Evolutionary conservation across 2,797 vertebrate genomes (phyloP).

Genomic region (Gymnothorax reevesii): DNA sequence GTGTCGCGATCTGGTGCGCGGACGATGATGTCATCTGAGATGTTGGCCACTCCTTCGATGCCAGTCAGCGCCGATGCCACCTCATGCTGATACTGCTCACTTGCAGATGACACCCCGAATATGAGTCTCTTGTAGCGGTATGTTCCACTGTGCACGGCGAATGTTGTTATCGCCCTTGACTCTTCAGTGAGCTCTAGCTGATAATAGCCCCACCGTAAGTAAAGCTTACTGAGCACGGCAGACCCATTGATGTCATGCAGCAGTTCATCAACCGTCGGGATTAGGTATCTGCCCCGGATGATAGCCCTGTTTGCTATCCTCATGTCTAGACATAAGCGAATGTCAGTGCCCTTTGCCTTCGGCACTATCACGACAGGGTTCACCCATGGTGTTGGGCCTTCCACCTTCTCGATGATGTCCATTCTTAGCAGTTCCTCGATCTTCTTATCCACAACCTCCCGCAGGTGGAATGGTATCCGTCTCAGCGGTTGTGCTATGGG

Average conservation of each 20-base stretch:
- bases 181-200: background rate
- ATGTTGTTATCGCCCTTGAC: conserved; percentile 5
- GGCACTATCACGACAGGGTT: too few relatives aligned
- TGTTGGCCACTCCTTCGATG: conserved; percentile 23
- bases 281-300: too few relatives aligned
- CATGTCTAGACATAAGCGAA: background rate
- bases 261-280: too few relatives aligned
- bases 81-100: background rate
- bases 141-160: background rate
- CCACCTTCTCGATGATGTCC: too few relatives aligned
- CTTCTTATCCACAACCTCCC: too few relatives aligned
- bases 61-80: conserved; percentile 22
- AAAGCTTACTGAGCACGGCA: conserved; percentile 20
- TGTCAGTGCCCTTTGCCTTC: too few relatives aligned
- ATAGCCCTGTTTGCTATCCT: background rate
- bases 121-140: background rate
- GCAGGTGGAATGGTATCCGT: too few relatives aligned
- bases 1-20: conserved; percentile 20
- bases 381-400: too few relatives aligned
- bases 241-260: background rate
- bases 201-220: conserved; percentile 2
- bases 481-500: background rate
- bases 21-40: conserved; percentile 31
- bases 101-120: background rate
- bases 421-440: too few relatives aligned